Evolutionary conservation across 2,888 invertebrate genomes (phyloP).

Genomic region (Lasioglossum vierecki): DNA sequence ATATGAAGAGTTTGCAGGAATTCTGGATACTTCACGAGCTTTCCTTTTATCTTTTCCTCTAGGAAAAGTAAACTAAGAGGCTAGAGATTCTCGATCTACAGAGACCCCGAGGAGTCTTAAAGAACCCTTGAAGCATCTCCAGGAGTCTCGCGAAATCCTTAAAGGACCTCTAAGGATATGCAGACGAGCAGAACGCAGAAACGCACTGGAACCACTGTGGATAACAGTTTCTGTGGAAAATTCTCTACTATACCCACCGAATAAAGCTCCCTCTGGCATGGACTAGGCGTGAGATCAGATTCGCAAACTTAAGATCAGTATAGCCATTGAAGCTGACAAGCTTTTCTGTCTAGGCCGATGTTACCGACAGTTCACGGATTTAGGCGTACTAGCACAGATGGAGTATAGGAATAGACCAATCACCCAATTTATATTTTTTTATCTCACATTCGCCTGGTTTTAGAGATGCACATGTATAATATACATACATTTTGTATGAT

Average conservation of each 20-base stretch:
- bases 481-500: too few relatives aligned
- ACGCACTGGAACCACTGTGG: slow-evolving; percentile 12
- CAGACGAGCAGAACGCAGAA: not conserved
- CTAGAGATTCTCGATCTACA: not conserved
- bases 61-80: not conserved
- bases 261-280: not conserved
- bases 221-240: slow-evolving; percentile 4
- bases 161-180: not conserved
- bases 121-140: not conserved
- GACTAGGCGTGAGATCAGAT: not conserved
- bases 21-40: not conserved
- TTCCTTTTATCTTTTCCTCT: not conserved
- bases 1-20: not conserved
- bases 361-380: too few relatives aligned
- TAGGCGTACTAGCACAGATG: too few relatives aligned
- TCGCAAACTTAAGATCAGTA: too few relatives aligned
- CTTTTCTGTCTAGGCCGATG: too few relatives aligned
- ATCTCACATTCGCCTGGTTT: too few relatives aligned
- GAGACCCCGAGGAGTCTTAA: not conserved
- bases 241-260: slow-evolving; percentile 31
- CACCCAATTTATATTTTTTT: too few relatives aligned
- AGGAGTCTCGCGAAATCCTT: not conserved
- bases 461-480: too few relatives aligned
- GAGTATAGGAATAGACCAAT: too few relatives aligned
- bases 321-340: too few relatives aligned